phyloP scores from a whole-genome alignment of 2,888 invertebrate species.

The Macroteleia sp. region DNA sequence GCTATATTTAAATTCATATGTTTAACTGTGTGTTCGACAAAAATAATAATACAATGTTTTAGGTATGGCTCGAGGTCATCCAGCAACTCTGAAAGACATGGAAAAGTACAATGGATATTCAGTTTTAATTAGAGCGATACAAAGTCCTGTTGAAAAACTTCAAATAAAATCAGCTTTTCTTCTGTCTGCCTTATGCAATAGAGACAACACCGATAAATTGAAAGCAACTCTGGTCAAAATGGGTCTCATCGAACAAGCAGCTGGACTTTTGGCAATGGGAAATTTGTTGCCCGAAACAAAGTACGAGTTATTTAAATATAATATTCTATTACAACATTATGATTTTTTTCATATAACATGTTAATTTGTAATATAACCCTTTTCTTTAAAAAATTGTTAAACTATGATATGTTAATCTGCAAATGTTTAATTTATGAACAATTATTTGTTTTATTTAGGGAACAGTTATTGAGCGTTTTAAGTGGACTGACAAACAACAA shows the following conservation, averaged over 20 bases:
- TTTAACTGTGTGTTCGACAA: too few species aligned
- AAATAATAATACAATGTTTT: too few species aligned
- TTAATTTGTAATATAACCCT: too few species aligned
- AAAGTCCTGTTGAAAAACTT: constrained; percentile 86
- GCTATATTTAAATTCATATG: too few species aligned
- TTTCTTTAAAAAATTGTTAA: not conserved
- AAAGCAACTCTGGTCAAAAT: constrained; percentile 78
- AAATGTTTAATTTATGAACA: too few species aligned
- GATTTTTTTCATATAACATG: too few species aligned
- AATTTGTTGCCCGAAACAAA: constrained; percentile 75
- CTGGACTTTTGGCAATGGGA: constrained; percentile 73
- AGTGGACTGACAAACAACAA: constrained; percentile 75
- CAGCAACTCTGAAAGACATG: constrained; percentile 87
- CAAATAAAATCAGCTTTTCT: constrained; percentile 91
- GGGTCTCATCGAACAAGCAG: constrained; percentile 80
- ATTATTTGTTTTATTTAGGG: constrained; percentile 65
- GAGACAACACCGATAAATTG: constrained; percentile 72
- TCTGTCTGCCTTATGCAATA: constrained; percentile 86
- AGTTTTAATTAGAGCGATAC: constrained; percentile 86
- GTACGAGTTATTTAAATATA: too few species aligned
- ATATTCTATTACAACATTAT: too few species aligned
- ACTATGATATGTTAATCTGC: too few species aligned
- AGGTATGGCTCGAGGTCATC: constrained; percentile 88
- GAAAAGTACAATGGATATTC: constrained; percentile 88
- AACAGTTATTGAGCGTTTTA: constrained; percentile 77